These are phyloP conservation scores for Malurus elegans DNA, from an alignment of 2,113 vertebrate species.

Conservation along the genomic window DNA sequence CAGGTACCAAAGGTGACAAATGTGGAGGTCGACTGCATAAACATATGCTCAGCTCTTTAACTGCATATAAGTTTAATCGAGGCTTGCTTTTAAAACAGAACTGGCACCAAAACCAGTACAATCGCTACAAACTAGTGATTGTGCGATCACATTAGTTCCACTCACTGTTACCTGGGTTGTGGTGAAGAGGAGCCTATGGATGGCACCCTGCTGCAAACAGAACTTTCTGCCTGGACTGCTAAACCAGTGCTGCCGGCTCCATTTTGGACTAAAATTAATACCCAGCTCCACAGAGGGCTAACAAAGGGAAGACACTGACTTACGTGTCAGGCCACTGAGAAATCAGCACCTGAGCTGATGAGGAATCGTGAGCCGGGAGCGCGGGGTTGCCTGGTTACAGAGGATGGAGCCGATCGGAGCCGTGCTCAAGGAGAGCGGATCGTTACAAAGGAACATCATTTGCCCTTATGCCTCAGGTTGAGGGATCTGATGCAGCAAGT, in stretches of 20 bases:
- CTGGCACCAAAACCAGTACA: not conserved
- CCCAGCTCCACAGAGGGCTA: not conserved
- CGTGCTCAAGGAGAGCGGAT: not conserved
- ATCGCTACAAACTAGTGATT: not conserved
- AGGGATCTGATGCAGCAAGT: not conserved
- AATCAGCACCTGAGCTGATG: not conserved
- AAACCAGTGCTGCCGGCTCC: not conserved
- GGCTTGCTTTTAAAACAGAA: not conserved
- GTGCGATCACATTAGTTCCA: not conserved
- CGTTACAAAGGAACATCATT: slow-evolving; percentile 18
- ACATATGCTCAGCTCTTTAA: not conserved
- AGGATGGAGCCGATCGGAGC: not conserved
- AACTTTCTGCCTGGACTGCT: not conserved
- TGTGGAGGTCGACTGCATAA: not conserved
- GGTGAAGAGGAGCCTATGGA: not conserved
- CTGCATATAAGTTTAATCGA: not conserved
- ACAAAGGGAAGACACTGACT: not conserved
- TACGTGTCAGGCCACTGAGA: not conserved
- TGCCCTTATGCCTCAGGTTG: not conserved
- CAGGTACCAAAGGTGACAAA: not conserved
- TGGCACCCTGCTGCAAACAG: not conserved
- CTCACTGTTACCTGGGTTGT: not conserved
- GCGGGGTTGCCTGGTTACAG: slow-evolving; percentile 24
- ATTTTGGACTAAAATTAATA: not conserved
- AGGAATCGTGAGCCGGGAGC: not conserved